These are phyloP conservation scores for Chalcosyrphus nemorum DNA, from an alignment of 2,888 invertebrate species.

Conservation along the genomic window DNA sequence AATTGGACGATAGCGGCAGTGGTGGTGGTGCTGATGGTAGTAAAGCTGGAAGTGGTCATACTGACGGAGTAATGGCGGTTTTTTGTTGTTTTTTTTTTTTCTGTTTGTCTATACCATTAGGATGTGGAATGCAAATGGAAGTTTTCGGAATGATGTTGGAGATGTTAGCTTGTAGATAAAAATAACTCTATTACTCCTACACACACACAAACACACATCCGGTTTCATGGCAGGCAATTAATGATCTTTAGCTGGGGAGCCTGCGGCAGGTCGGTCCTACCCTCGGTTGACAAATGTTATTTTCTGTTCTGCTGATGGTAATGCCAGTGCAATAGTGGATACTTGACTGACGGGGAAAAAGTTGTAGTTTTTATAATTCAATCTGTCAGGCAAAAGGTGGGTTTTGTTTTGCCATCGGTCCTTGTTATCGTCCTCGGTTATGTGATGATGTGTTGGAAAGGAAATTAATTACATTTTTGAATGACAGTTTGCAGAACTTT, in stretches of 20 bases:
- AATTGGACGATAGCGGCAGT: conserved; percentile 62
- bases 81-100: too few species aligned
- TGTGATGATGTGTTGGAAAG: conserved; percentile 11
- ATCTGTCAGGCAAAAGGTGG: conserved; percentile 27
- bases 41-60: conserved; percentile 28
- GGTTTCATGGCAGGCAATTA: conserved; percentile 44
- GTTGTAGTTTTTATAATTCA: conserved; percentile 48
- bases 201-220: conserved; percentile 23
- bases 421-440: neutral
- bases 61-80: neutral
- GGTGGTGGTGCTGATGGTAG: neutral
- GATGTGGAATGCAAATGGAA: conserved; percentile 39
- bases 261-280: neutral
- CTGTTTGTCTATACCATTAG: conserved; percentile 54
- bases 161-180: too few species aligned
- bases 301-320: conserved; percentile 12
- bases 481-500: conserved; percentile 15
- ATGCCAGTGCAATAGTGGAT: neutral
- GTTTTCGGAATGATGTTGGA: conserved; percentile 21
- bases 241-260: conserved; percentile 31
- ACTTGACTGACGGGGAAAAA: conserved; percentile 23
- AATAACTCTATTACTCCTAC: too few species aligned
- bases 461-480: conserved; percentile 59
- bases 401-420: conserved; percentile 37
- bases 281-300: conserved; percentile 35